phyloP scores from a whole-genome alignment of 2,888 invertebrate species.

The Aelia acuminata region DNA sequence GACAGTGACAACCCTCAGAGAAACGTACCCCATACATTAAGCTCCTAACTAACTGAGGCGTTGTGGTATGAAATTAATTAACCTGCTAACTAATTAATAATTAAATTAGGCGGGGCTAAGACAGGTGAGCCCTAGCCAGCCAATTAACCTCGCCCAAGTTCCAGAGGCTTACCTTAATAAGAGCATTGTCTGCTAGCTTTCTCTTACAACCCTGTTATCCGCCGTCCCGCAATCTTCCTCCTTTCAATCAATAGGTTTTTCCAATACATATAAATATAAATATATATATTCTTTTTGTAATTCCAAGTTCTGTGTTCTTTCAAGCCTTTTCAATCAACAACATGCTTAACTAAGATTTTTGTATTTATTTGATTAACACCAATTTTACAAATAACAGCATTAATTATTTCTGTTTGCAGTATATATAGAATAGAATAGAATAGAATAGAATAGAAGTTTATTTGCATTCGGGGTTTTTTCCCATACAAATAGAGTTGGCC shows the following conservation, averaged over 20 bases:
- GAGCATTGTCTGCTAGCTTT: constrained; percentile 40
- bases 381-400: no score
- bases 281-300: no score
- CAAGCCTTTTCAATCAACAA: no score
- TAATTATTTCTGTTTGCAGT: no score
- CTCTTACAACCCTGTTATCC: background rate
- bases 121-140: constrained; percentile 18
- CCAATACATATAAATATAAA: no score
- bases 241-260: background rate
- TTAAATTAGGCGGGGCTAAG: background rate
- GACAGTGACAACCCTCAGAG: background rate
- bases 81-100: constrained; percentile 39
- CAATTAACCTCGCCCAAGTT: constrained; percentile 19
- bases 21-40: background rate
- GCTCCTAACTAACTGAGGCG: constrained; percentile 32
- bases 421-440: no score
- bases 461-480: no score
- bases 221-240: background rate
- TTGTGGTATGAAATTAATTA: constrained; percentile 40
- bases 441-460: no score
- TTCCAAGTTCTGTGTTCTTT: no score
- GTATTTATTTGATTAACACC: no score
- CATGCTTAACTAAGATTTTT: no score
- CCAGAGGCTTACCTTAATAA: constrained; percentile 44
- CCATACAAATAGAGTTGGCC: no score